These are phyloP conservation scores for Rhynchotus rufescens DNA, from an alignment of 2,797 vertebrate species.

Conservation along the genomic window DNA sequence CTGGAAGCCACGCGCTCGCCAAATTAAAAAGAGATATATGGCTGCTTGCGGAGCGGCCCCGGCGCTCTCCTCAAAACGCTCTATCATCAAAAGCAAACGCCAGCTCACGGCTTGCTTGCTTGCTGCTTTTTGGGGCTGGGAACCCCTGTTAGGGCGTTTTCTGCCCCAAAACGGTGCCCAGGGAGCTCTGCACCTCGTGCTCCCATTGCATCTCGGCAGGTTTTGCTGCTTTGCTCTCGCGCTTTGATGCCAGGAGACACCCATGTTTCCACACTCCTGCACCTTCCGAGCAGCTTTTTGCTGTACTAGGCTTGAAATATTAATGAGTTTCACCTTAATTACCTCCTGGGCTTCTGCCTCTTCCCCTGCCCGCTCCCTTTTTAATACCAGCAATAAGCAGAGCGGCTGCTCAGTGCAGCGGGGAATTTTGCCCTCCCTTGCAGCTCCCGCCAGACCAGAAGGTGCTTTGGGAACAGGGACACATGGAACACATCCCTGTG, in stretches of 20 bases:
- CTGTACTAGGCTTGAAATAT: slow-evolving; percentile 65
- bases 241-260: not conserved
- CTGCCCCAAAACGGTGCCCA: no score
- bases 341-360: slow-evolving; percentile 30
- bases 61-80: not conserved
- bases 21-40: slow-evolving; percentile 66
- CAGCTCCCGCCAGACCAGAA: no score
- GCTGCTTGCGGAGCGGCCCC: not conserved
- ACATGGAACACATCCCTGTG: no score
- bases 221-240: no score
- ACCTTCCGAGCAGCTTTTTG: slow-evolving; percentile 54
- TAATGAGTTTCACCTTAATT: slow-evolving; percentile 65
- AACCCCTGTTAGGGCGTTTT: no score
- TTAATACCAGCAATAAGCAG: not conserved
- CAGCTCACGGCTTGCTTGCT: no score
- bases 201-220: no score
- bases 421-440: not conserved
- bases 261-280: not conserved
- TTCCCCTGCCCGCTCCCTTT: slow-evolving; percentile 6
- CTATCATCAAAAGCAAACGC: not conserved
- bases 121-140: no score
- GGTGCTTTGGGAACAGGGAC: no score
- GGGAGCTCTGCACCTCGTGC: no score
- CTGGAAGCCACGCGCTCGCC: slow-evolving; percentile 64
- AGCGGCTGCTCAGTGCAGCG: not conserved